Conservation (phyloP, 2,113 vertebrate species). For the Plestiodon gilberti region DNA sequence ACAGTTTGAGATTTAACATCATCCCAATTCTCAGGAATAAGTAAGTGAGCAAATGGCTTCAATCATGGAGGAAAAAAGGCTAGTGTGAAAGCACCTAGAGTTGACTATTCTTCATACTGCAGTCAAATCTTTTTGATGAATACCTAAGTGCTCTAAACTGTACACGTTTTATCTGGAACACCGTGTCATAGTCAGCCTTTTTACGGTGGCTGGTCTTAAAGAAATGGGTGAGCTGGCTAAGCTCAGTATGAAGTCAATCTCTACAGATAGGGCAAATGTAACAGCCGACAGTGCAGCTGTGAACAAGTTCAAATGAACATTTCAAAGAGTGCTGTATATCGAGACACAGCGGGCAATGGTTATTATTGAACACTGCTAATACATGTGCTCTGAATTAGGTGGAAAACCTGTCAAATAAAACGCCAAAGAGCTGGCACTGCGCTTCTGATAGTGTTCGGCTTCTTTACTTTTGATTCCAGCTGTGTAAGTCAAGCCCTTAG, state of each 20-base stretch:
- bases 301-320: neutral
- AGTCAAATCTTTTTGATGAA: neutral
- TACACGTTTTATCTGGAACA: neutral
- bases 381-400: neutral
- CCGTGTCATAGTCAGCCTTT: neutral
- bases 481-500: neutral
- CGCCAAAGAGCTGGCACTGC: neutral
- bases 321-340: neutral
- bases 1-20: neutral
- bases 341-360: neutral
- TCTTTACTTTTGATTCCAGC: neutral
- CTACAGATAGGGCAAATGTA: neutral
- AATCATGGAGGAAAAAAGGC: neutral
- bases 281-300: neutral
- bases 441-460: neutral
- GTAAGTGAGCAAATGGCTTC: neutral
- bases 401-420: neutral
- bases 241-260: neutral
- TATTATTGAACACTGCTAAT: neutral
- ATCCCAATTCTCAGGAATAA: neutral
- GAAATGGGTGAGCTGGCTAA: neutral
- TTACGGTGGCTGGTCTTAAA: neutral
- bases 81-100: neutral
- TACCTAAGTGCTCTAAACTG: neutral
- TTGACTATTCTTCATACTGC: neutral